Conservation (phyloP, 2,888 invertebrate species). For the Phalangium opilio region DNA sequence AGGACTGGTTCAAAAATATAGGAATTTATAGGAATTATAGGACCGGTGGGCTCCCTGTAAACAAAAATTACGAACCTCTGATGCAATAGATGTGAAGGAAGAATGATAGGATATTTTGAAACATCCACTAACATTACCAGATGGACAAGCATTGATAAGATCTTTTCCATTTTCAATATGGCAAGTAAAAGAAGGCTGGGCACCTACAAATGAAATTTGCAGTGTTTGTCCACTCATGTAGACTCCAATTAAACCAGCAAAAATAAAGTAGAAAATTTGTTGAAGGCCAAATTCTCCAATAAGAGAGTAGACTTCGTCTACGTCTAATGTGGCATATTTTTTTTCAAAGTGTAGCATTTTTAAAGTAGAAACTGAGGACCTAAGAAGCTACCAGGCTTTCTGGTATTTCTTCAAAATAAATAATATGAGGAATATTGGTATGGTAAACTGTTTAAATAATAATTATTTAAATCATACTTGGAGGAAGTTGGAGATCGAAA, state of each 20-base stretch:
- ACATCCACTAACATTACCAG: neutral
- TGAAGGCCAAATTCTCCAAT: neutral
- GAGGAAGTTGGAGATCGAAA: no score
- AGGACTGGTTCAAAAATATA: no score
- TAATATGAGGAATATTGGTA: no score
- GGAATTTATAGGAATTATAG: neutral
- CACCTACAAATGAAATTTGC: neutral
- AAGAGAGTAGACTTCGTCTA: neutral
- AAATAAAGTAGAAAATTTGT: neutral
- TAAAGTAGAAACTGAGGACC: no score
- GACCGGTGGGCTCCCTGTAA: neutral
- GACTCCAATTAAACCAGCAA: neutral
- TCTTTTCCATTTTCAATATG: neutral
- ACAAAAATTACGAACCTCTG: neutral
- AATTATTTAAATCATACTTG: no score
- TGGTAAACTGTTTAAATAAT: no score
- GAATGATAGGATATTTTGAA: neutral
- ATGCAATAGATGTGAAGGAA: neutral
- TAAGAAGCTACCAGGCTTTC: no score
- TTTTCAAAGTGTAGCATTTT: no score
- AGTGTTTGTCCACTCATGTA: neutral
- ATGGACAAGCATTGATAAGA: neutral
- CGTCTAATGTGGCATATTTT: neutral
- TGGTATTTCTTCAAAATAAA: no score
- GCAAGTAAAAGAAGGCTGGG: neutral